Base-by-base conservation (phyloP, 2,113 vertebrate genomes). In the Hepsetus odoe region DNA sequence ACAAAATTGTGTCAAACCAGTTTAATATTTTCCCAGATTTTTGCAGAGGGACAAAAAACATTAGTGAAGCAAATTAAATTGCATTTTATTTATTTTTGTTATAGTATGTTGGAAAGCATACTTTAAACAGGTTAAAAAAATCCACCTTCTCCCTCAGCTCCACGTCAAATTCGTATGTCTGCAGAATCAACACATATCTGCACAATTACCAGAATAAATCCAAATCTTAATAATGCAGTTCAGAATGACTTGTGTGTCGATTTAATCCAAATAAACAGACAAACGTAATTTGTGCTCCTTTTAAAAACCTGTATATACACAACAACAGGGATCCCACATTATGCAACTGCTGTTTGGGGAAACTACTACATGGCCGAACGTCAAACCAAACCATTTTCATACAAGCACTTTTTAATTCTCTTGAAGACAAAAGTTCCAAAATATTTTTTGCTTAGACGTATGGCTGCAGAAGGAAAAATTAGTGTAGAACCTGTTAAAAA, bases 1-100 rank as follows among this genome's bases (percentile, higher is more conserved):
- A 56, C 75, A 80, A 79, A 81, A 83, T 67, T 85, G 44, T 64
- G 61, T 85, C 79, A 86, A 81, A 76, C 46, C 68, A 76, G 59
- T 59, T 62, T 30, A 67, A 72, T 61, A 33, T 49, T 32, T 81
- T 18, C 9, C 46, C 24, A 13, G 24, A 35, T 35, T 59, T 65
- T 69, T 28, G n/a, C 14, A 66, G 74, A 75, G 40, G 44, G 67
- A 24, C 30, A n/a, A 59, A 68, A 22, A 53, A 71, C 26, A 42
- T 16, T 20, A 28, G 16, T 22, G 14, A 33, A 33, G 30, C 59
- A 65, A 65, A 65, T 10, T 4, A n/a, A 65, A 38, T 11, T 10
- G 32, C 32, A 64, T 20, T n/a, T n/a, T n/a, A n/a, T n/a, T n/a
- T n/a, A 35, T 20, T 35, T 9, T 20, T 35, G 30, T 18, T 20